Base-by-base conservation (phyloP, 2,113 vertebrate genomes). In the Toxotes chatareus region DNA sequence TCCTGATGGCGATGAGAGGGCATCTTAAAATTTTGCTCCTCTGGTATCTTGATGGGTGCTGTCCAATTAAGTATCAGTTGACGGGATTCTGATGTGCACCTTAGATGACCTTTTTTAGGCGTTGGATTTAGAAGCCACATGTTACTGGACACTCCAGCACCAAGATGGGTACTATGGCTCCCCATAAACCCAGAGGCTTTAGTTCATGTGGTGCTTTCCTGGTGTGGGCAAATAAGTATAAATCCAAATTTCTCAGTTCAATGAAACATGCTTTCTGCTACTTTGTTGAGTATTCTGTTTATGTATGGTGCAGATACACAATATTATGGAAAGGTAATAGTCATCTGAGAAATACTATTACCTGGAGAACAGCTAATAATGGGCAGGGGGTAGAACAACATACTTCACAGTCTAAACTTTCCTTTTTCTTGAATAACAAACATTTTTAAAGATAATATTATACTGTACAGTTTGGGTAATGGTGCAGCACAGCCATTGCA, bases 221-320 rank as follows among this genome's bases (percentile, higher is more conserved):
- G 11, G n/a, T 67, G 34, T 76, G 14, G 46, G 67, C 71, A n/a
- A 61, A 70, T 19, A 47, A 84, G 46, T 68, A 61, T 32, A 66
- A 76, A 88, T 83, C 13, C 68, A 82, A 59, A 56, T 63, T 66
- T 70, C 68, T 78, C 61, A 63, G 23, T 83, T 80, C 65, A 68
- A 66, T 66, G 66, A 87, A 80, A 92, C 93, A 93, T 93, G 93
- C 89, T 66, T 87, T 88, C 36, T 66, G 34, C 60, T 71, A 78
- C 53, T 75, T 71, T 81, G 31, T 76, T 71, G 60, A 53, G 19
- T 44, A 53, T 72, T 85, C 64, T 77, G 64, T 61, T 68, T 61
- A 65, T 70, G 63, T 75, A 72, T 59, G 57, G 59, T 80, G 72
- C 73, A 71, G 72, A 76, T 85, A 76, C 64, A 80, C 73, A 80